These are phyloP conservation scores for Nemoura dubitans DNA, from an alignment of 2,888 invertebrate genomes.

Conservation along the genomic window DNA sequence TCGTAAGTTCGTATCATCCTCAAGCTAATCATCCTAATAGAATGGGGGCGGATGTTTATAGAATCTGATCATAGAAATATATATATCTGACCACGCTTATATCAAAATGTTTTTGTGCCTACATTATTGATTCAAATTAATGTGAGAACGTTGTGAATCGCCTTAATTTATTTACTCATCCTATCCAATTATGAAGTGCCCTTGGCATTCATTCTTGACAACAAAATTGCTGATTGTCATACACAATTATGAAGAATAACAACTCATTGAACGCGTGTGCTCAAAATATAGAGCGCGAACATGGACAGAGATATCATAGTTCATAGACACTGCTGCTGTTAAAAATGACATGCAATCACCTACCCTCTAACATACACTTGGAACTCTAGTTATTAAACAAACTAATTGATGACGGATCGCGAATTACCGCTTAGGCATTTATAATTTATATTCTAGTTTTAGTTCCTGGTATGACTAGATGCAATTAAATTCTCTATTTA, in stretches of 20 bases:
- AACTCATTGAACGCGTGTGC: not conserved
- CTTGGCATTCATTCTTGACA: not conserved
- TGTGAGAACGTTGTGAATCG: not conserved
- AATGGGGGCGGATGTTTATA: not conserved
- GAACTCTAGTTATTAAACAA: too few species aligned
- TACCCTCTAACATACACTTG: too few species aligned
- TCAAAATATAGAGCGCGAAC: too few species aligned
- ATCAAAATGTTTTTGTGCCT: not conserved
- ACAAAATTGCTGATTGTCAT: not conserved
- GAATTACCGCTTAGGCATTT: too few species aligned
- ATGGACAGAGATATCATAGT: too few species aligned
- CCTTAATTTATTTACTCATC: not conserved
- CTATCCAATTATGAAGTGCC: slow-evolving; percentile 7
- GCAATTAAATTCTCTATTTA: too few species aligned
- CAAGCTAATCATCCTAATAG: not conserved
- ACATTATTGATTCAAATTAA: slow-evolving; percentile 5
- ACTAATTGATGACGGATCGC: too few species aligned
- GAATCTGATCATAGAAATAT: too few species aligned
- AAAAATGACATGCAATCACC: too few species aligned
- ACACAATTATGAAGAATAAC: not conserved
- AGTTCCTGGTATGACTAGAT: too few species aligned
- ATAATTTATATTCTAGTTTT: too few species aligned
- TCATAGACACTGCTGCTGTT: too few species aligned
- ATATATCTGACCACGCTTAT: not conserved
- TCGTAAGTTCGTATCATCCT: not conserved